Percentiles rank a stretch among this genome's conserved stretches.
These are phyloP conservation scores for Scomberomorus guttatus DNA, from an alignment of 2,797 vertebrate genomes.

Conservation along the genomic window DNA sequence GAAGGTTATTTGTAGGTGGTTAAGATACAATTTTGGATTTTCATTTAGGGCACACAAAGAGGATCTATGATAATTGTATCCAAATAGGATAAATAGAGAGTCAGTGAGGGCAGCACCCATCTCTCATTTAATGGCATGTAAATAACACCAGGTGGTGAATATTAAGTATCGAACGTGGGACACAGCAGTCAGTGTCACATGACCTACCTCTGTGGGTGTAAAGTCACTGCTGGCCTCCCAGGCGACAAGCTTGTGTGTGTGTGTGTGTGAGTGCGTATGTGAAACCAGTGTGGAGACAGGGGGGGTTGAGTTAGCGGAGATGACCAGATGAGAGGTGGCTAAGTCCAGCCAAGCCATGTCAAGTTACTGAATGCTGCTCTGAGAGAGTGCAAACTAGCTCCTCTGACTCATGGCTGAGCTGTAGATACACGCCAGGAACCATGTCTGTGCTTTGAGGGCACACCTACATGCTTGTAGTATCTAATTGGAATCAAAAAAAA, in stretches of 20 bases:
- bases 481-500: not conserved
- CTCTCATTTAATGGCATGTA: constrained; percentile 81
- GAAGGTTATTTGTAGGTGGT: constrained; percentile 1
- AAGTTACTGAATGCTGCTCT: constrained; percentile 63
- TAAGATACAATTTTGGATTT: constrained; percentile 10
- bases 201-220: constrained; percentile 75
- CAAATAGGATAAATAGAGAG: constrained; percentile 43
- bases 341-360: constrained; percentile 70
- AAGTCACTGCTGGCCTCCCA: constrained; percentile 77
- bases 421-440: constrained; percentile 55
- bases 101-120: constrained; percentile 54
- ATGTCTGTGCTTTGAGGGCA: constrained; percentile 17
- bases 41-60: constrained; percentile 8
- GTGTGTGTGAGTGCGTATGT: constrained; percentile 46
- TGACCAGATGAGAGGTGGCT: constrained; percentile 69
- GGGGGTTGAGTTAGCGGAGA: constrained; percentile 60
- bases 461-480: not conserved
- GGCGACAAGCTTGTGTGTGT: constrained; percentile 54
- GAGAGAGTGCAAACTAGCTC: constrained; percentile 29
- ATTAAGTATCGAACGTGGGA: constrained; percentile 83
- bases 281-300: constrained; percentile 23
- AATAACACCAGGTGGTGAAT: constrained; percentile 86
- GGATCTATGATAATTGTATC: constrained; percentile 30
- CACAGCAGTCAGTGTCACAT: constrained; percentile 77
- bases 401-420: constrained; percentile 44